phyloP scores from a whole-genome alignment of 2,113 vertebrate genomes.

The Cnemophilus loriae region DNA sequence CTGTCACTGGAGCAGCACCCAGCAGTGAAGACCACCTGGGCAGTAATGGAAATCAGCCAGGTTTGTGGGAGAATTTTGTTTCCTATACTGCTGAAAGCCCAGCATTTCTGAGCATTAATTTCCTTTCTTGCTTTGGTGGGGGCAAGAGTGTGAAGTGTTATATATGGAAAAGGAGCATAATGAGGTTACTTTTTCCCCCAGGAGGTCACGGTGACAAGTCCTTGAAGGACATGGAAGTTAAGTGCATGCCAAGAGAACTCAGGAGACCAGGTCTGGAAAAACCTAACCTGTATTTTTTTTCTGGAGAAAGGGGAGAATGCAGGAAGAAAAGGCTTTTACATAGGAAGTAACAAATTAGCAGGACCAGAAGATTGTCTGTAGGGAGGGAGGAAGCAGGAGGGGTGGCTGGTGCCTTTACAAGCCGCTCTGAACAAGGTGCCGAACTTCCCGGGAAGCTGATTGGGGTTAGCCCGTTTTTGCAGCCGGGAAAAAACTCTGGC shows the following conservation, averaged over 20 bases:
- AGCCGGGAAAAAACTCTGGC: accelerated
- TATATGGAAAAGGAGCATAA: not conserved
- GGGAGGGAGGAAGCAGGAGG: not conserved
- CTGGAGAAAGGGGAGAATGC: not conserved
- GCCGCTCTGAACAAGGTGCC: not conserved
- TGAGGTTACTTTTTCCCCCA: not conserved
- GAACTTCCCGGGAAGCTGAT: not conserved
- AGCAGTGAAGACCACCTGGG: not conserved
- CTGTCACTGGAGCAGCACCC: not conserved
- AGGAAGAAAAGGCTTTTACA: not conserved
- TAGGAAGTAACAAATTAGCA: slow-evolving; percentile 48
- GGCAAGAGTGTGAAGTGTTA: not conserved
- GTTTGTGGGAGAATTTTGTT: not conserved
- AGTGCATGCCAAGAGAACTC: not conserved
- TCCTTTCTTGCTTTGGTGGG: not conserved
- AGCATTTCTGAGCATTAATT: not conserved
- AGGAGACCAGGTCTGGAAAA: not conserved
- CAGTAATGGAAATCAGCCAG: not conserved
- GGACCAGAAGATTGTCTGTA: not conserved
- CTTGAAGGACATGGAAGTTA: not conserved
- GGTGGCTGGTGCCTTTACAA: not conserved
- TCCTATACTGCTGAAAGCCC: not conserved
- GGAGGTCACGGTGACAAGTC: not conserved
- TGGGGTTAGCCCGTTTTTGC: not conserved
- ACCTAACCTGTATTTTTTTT: not conserved